These are phyloP conservation scores for Vanacampus margaritifer DNA, from an alignment of 2,113 vertebrate genomes.

Conservation along the genomic window DNA sequence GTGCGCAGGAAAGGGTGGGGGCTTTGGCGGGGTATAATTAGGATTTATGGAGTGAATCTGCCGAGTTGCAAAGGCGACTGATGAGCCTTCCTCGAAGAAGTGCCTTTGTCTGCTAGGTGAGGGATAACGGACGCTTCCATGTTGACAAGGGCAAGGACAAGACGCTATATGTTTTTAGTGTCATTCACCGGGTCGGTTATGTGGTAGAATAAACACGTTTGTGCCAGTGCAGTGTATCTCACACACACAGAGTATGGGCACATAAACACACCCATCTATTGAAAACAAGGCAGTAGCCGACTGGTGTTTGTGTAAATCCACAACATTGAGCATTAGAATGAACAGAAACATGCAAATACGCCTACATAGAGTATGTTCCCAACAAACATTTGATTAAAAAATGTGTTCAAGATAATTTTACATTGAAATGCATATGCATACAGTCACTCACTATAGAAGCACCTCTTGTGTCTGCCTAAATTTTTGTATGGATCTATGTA, in stretches of 20 bases:
- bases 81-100: slow-evolving; percentile 86
- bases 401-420: too few species aligned
- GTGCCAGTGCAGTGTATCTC: slow-evolving; percentile 5
- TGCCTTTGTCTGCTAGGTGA: slow-evolving; percentile 86
- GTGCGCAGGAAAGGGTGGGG: slow-evolving; percentile 46
- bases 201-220: slow-evolving; percentile 43
- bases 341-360: background rate
- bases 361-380: background rate
- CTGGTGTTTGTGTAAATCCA: slow-evolving; percentile 14
- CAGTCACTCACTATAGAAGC: too few species aligned
- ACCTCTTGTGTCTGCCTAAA: too few species aligned
- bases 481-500: too few species aligned
- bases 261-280: slow-evolving; percentile 15
- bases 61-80: slow-evolving; percentile 95
- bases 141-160: slow-evolving; percentile 90
- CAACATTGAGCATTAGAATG: background rate
- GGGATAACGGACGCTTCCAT: slow-evolving; percentile 85
- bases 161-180: slow-evolving; percentile 69
- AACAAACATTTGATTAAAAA: too few species aligned
- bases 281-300: slow-evolving; percentile 9
- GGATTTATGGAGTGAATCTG: slow-evolving; percentile 99
- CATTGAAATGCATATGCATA: too few species aligned
- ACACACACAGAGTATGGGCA: background rate
- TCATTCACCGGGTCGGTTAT: slow-evolving; percentile 67
- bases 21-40: slow-evolving; percentile 84